Conservation (phyloP, 30 jellyfish, hydroid and myxozoan species). For the Sanderia malayensis region DNA sequence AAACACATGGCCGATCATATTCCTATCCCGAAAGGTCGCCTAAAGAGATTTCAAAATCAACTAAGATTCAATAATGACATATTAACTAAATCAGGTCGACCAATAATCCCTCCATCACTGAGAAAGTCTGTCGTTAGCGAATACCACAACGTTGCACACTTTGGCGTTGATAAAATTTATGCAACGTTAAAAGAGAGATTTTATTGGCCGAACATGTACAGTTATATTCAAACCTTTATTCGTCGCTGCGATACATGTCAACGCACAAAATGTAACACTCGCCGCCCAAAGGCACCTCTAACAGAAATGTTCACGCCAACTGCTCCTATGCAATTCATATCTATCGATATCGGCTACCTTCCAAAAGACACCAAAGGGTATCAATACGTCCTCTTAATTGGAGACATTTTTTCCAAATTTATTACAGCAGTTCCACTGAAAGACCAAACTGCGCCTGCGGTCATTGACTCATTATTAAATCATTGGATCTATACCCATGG, state of each 20-base stretch:
- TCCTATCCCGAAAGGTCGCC: too few species aligned
- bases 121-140: conserved; percentile 23
- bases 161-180: conserved; percentile 33
- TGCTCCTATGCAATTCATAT: conserved; percentile 47
- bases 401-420: conserved; percentile 32
- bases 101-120: conserved; percentile 37
- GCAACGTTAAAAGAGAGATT: too few species aligned
- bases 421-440: conserved; percentile 41
- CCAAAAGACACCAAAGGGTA: conserved; percentile 25
- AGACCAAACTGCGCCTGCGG: conserved; percentile 55
- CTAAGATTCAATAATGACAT: too few species aligned
- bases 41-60: too few species aligned
- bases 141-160: conserved; percentile 37
- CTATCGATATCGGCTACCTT: conserved; percentile 35
- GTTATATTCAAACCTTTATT: conserved; percentile 14
- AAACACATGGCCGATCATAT: too few species aligned
- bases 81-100: too few species aligned
- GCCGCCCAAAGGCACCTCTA: conserved; percentile 35
- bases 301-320: conserved; percentile 30
- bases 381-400: conserved; percentile 26
- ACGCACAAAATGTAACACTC: conserved; percentile 14
- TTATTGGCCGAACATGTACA: conserved; percentile 39
- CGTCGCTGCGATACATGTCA: conserved; percentile 39
- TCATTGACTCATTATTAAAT: conserved; percentile 18
- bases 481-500: conserved; percentile 39